Evolutionary conservation across 2,113 vertebrate species (phyloP), one percentile per base, ranked within the genome.

Genomic region (Scomber colias): DNA sequence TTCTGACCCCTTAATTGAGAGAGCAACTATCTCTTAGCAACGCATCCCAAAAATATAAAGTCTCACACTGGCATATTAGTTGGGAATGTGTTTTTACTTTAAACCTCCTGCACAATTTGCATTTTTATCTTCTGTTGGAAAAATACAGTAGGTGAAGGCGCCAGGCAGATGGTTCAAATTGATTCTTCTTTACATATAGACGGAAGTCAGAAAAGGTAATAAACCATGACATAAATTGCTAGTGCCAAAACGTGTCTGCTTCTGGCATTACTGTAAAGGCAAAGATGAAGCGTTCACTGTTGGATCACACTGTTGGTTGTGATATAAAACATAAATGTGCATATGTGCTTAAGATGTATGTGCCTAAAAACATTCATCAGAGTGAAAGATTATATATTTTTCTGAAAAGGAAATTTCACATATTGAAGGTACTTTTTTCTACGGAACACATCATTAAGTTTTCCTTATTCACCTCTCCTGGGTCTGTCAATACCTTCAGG

Each of bases 1-100:
- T 89, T 84, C 77, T 87, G 89, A 93, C 85, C 85, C 82, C 71
- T 85, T 78, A 92, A 88, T 87, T 89, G 81, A 90, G 87, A 83
- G 84, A 68, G 79, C 66, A 72, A 19, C 68, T 77, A 79, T 91
- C 79, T 83, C 88, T 64, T 85, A 87, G 90, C 86, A 92, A 90
- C 87, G 31, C 13, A 57, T 49, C 83, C 75, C 76, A 83, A 83
- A 72, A 93, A 87, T 79, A 82, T 69, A 80, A 82, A 66, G 46
- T 46, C 70, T 83, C 19, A 14, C 10, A 15, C 49, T 64, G 68
- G 72, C 70, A 82, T 68, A 74, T 82, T 74, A 77, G 57, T 19
- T 30, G 27, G 71, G 65, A 83, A 82, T 87, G 53, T 84, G 76
- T 65, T 87, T 69, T 87, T 76, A 60, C 75, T 87, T 81, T 89